Percentiles rank a stretch among this genome's conserved stretches.
Conservation (phyloP, 2,888 invertebrate genomes). For the Drosophila nr. medialis region DNA sequence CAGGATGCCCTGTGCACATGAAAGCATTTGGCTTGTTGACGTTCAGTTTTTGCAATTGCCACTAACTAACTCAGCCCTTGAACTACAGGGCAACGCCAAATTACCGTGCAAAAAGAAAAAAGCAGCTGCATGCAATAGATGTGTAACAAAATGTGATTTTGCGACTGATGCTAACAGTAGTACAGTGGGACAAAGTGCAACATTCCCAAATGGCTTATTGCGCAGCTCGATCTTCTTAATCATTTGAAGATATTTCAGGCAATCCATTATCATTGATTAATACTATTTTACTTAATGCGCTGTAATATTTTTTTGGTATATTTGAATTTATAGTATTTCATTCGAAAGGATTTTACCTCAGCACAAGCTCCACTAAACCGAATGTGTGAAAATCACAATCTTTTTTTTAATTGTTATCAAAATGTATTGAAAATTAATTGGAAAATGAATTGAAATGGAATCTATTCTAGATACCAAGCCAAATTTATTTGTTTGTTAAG, state of each 20-base stretch:
- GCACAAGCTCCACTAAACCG: no score
- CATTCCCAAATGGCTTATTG: neutral
- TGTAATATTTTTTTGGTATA: neutral
- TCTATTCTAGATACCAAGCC: no score
- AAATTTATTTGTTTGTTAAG: neutral
- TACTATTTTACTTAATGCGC: neutral
- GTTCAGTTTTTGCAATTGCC: slow-evolving; percentile 27
- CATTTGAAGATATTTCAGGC: neutral
- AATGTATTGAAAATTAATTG: neutral
- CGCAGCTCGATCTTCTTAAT: neutral
- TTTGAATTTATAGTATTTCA: neutral
- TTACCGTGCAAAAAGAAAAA: slow-evolving; percentile 23
- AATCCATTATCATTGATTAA: neutral
- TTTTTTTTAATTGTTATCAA: neutral
- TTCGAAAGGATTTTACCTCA: neutral
- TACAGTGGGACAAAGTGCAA: slow-evolving; percentile 43
- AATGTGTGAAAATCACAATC: neutral
- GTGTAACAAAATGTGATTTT: slow-evolving; percentile 15
- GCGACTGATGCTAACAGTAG: slow-evolving; percentile 4
- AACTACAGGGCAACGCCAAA: slow-evolving; percentile 26
- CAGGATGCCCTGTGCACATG: slow-evolving; percentile 12
- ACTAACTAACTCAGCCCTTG: slow-evolving; percentile 50
- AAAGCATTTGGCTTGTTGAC: slow-evolving; percentile 27
- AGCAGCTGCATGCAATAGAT: slow-evolving; percentile 31
- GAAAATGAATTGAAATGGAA: neutral